Conservation (phyloP, 2,888 invertebrate genomes). For the Coremacera marginata region DNA sequence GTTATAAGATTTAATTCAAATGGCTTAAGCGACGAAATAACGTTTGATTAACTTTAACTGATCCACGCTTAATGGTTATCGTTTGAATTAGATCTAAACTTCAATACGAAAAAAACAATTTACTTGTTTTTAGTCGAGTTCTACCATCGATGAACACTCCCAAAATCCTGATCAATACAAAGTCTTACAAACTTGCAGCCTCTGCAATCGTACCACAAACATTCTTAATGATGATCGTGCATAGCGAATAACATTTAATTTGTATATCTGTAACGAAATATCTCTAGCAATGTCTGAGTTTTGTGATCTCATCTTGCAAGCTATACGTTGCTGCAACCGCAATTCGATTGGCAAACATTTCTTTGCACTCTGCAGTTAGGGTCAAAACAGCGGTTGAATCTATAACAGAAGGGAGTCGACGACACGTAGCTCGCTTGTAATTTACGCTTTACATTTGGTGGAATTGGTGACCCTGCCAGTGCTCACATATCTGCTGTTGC, state of each 20-base stretch:
- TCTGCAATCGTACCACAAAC: slow-evolving; percentile 25
- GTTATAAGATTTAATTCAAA: no score
- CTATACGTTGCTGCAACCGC: slow-evolving; percentile 10
- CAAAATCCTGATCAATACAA: slow-evolving; percentile 34
- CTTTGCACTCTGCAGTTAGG: slow-evolving; percentile 6
- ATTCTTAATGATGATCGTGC: slow-evolving; percentile 55
- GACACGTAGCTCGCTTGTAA: slow-evolving; percentile 29
- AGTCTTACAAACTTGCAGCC: background rate
- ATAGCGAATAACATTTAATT: slow-evolving; percentile 55
- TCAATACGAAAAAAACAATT: slow-evolving; percentile 38
- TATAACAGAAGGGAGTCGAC: background rate
- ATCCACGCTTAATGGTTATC: slow-evolving; percentile 50
- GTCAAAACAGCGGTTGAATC: slow-evolving; percentile 17
- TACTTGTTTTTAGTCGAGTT: background rate
- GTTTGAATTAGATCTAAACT: slow-evolving; percentile 50
- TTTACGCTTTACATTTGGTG: slow-evolving; percentile 36
- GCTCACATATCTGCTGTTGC: background rate
- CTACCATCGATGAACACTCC: slow-evolving; percentile 28
- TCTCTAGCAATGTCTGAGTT: slow-evolving; percentile 40
- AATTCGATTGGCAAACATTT: slow-evolving; percentile 13
- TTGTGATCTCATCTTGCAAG: slow-evolving; percentile 5
- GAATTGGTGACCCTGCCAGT: slow-evolving; percentile 24
- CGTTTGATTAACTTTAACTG: slow-evolving; percentile 9
- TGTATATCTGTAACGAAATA: slow-evolving; percentile 53
- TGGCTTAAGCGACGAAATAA: no score